Conservation (phyloP, 1,140 invertebrate genomes). For the Rhagoletis pomonella region DNA sequence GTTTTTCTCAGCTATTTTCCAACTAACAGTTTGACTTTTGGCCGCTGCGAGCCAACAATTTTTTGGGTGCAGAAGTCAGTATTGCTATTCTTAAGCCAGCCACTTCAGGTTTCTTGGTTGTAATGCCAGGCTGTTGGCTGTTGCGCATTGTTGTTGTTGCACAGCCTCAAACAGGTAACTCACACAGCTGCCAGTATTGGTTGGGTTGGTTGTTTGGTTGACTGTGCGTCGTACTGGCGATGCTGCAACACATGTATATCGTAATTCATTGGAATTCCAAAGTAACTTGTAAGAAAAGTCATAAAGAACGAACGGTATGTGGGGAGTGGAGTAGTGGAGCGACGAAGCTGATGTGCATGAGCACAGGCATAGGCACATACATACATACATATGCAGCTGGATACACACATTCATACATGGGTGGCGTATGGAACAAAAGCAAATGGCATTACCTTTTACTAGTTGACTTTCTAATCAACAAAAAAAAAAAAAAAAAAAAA, state of each 20-base stretch:
- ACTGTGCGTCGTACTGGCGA: not conserved
- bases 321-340: not conserved
- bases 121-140: not conserved
- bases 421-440: conserved; percentile 10
- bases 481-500: not conserved
- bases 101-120: conserved; percentile 14
- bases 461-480: conserved; percentile 18
- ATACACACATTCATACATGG: not conserved
- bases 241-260: conserved; percentile 9
- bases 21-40: conserved; percentile 50
- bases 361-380: not conserved
- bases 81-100: not conserved
- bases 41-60: conserved; percentile 40
- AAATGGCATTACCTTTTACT: not conserved
- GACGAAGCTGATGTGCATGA: not conserved
- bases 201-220: not conserved
- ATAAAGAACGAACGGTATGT: not conserved
- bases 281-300: not conserved
- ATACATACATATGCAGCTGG: not conserved
- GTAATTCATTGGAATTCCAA: conserved; percentile 40
- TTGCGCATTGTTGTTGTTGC: not conserved
- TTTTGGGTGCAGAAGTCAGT: conserved; percentile 39
- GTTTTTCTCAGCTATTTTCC: conserved; percentile 24
- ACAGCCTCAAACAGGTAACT: conserved; percentile 29
- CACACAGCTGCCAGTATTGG: conserved; percentile 19